Evolutionary conservation across 2,888 invertebrate genomes (phyloP).

Genomic region (Eutolmus rufibarbis): DNA sequence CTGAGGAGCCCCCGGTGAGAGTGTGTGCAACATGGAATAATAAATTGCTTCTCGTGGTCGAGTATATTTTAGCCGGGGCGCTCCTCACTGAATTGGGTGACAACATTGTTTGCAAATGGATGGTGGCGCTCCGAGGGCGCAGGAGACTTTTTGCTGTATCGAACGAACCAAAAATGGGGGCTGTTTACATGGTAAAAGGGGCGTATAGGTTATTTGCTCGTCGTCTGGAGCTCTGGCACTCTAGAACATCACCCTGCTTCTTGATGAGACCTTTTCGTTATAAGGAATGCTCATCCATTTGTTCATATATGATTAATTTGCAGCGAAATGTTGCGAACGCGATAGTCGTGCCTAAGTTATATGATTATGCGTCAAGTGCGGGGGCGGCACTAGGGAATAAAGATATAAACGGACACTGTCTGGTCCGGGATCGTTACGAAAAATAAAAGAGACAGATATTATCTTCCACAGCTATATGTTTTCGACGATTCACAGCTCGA

Average conservation of each 20-base stretch:
- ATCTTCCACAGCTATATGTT: background rate
- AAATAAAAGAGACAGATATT: background rate
- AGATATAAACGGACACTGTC: background rate
- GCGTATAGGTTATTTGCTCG: constrained; percentile 5
- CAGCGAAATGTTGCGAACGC: background rate
- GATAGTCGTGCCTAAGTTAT: background rate
- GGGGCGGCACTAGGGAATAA: background rate
- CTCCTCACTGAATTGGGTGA: background rate
- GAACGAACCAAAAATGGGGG: constrained; percentile 34
- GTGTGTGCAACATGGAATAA: constrained; percentile 13
- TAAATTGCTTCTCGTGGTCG: background rate
- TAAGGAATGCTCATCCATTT: background rate
- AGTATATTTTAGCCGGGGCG: background rate
- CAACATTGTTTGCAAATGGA: background rate
- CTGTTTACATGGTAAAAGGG: constrained; percentile 33
- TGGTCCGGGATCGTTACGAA: background rate
- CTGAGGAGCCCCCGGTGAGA: background rate
- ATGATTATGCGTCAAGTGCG: background rate
- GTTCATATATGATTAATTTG: background rate
- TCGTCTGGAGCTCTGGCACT: background rate
- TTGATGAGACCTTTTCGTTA: background rate
- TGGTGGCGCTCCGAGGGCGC: background rate
- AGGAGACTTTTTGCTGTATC: background rate
- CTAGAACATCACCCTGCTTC: background rate
- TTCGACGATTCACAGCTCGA: background rate